These are phyloP conservation scores for Agrilus planipennis DNA, from an alignment of 1,140 invertebrate species.

Conservation along the genomic window DNA sequence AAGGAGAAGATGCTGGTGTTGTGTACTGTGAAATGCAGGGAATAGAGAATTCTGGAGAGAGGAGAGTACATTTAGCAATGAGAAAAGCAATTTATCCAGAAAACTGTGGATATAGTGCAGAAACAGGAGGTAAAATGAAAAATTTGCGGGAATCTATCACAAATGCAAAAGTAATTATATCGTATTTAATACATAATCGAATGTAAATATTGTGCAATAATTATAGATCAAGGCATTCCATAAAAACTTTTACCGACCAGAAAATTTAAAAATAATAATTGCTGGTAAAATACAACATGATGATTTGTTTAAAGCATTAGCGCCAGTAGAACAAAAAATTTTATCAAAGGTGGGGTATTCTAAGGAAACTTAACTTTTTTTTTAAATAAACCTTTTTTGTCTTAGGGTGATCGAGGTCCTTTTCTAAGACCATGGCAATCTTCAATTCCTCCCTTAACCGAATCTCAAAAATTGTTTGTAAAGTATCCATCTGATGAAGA, in stretches of 20 bases:
- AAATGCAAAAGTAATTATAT: constrained; percentile 58
- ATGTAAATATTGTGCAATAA: constrained; percentile 11
- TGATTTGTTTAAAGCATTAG: constrained; percentile 62
- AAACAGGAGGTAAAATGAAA: constrained; percentile 72
- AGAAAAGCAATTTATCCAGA: constrained; percentile 62
- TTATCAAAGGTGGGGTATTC: constrained; percentile 48
- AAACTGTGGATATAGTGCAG: constrained; percentile 70
- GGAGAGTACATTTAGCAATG: constrained; percentile 48
- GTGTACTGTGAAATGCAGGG: constrained; percentile 93
- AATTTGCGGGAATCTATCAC: constrained; percentile 71
- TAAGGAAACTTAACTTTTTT: constrained; percentile 1
- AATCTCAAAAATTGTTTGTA: constrained; percentile 39
- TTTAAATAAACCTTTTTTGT: constrained; percentile 6
- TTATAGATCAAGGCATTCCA: constrained; percentile 67
- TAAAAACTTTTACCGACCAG: constrained; percentile 77
- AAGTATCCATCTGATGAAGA: constrained; percentile 78
- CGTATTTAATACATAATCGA: constrained; percentile 7
- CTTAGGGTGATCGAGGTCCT: constrained; percentile 41
- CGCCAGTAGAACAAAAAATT: constrained; percentile 68
- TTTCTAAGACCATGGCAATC: constrained; percentile 67
- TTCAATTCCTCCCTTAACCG: constrained; percentile 45
- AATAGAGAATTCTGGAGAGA: constrained; percentile 68
- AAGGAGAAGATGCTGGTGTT: constrained; percentile 81
- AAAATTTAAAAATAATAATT: constrained; percentile 77
- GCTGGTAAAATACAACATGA: constrained; percentile 66